Evolutionary conservation across 1,140 invertebrate genomes (phyloP), one percentile per base, ranked within the genome.

Genomic region (Subanguina moxae): DNA sequence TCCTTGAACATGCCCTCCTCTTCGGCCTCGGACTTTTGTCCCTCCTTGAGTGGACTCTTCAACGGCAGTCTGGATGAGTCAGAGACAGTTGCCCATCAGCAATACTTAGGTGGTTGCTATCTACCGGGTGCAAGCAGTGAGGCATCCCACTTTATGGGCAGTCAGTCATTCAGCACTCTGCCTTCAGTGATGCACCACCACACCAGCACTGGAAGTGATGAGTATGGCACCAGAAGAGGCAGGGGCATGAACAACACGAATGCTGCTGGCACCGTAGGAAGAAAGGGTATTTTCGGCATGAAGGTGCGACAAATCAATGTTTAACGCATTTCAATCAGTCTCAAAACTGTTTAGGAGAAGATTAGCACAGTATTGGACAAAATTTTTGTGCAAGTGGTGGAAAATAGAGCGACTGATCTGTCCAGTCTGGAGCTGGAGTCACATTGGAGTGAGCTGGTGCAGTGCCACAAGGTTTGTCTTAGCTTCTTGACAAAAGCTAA

Each of bases 281-380:
- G 68, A 27, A 70, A 68, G 58, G 65, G 68, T 21, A 65, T 70
- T 58, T 70, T 70, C 68, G 66, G 43, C 19, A 38, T 46, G 17
- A 64, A 67, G 66, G 68, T 70, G 28, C 15, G 27, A n/a, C n/a
- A n/a, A n/a, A n/a, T 61, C 8, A 13, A 61, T n/a, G 21, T 1
- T 64, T 64, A 57, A 1, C 1, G 11, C 46, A 11, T 17, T 48
- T 25, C 1, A 64, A 56, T 13, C n/a, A 17, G 15, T 30, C 25
- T 19, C 17, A 67, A 15, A 21, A 42, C 5, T 15, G 58, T 71
- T 38, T 58, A 71, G 69, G 69, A 71, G 15, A 71, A 71, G 62
- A 25, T 71, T 52, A 73, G 52, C 21, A 23, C 67, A 15, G 67
- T 71, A 21, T 46, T 72, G 68, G 69, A 71, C 28, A 74, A 70